Evolutionary conservation across 1,140 invertebrate genomes (phyloP).

Genomic region (Platorchestia sp.): DNA sequence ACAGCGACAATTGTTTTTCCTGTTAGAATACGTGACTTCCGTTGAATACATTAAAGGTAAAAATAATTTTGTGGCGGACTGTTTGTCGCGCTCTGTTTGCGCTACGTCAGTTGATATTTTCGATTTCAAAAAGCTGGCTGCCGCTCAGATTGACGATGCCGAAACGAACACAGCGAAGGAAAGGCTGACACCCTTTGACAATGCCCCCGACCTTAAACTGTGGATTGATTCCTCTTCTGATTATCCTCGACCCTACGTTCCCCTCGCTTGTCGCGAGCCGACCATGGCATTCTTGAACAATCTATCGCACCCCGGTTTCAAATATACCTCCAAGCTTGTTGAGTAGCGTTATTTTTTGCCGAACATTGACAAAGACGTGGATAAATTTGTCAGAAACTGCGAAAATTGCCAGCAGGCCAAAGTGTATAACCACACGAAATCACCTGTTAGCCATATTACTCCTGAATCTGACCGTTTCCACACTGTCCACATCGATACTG

Average conservation of each 20-base stretch:
- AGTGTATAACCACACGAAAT: not conserved
- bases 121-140: slow-evolving; percentile 29
- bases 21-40: slow-evolving; percentile 33
- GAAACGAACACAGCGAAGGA: not conserved
- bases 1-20: slow-evolving; percentile 54
- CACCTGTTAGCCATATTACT: not conserved
- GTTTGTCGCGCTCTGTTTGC: not conserved
- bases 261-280: not conserved
- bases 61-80: slow-evolving; percentile 57
- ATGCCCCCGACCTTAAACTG: not conserved
- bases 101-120: not conserved
- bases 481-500: slow-evolving; percentile 63
- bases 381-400: not conserved
- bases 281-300: not conserved
- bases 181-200: too few relatives aligned
- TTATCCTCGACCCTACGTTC: too few relatives aligned
- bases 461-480: too few relatives aligned
- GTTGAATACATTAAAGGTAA: slow-evolving; percentile 43
- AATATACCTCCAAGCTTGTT: slow-evolving; percentile 7
- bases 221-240: too few relatives aligned
- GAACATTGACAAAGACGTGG: not conserved
- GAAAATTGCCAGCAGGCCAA: too few relatives aligned
- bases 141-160: not conserved
- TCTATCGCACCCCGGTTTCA: slow-evolving; percentile 36
- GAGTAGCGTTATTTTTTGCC: slow-evolving; percentile 57